phyloP scores from a whole-genome alignment of 2,113 vertebrate species.

The Hippocampus guttulatus region DNA sequence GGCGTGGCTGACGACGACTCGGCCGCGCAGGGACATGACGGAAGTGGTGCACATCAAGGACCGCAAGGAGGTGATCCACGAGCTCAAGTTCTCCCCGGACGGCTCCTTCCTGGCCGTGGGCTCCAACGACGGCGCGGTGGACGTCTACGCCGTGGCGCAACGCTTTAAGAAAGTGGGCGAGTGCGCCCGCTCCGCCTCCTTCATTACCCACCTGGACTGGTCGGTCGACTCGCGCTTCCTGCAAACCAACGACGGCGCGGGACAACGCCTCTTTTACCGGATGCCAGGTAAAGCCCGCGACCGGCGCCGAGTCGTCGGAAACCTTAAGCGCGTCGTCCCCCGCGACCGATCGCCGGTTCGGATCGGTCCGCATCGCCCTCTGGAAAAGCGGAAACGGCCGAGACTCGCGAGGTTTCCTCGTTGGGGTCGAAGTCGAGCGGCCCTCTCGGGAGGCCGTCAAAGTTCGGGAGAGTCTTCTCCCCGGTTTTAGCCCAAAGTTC shows the following conservation, averaged over 20 bases:
- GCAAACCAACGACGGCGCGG: slow-evolving; percentile 90
- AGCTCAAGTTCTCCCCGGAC: slow-evolving; percentile 96
- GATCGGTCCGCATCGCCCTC: too few relatives aligned
- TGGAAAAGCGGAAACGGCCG: too few relatives aligned
- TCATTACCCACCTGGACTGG: slow-evolving; percentile 98
- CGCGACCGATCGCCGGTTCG: too few relatives aligned
- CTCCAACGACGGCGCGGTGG: slow-evolving; percentile 92
- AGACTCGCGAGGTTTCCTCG: too few relatives aligned
- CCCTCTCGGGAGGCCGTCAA: too few relatives aligned
- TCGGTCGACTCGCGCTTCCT: slow-evolving; percentile 92
- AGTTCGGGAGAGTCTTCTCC: background rate
- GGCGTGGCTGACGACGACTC: background rate
- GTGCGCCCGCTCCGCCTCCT: slow-evolving; percentile 85
- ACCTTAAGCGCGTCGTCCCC: too few relatives aligned
- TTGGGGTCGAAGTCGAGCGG: too few relatives aligned
- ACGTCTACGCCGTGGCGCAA: slow-evolving; percentile 88
- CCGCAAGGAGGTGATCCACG: slow-evolving; percentile 94
- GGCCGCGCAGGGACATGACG: slow-evolving; percentile 88
- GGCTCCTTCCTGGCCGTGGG: slow-evolving; percentile 90
- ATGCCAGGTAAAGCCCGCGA: slow-evolving; percentile 78
- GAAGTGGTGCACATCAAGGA: slow-evolving; percentile 98
- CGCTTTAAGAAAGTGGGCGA: slow-evolving; percentile 96
- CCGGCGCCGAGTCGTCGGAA: too few relatives aligned
- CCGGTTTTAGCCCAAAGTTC: too few relatives aligned
- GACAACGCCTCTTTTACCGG: slow-evolving; percentile 88